Base-by-base conservation (phyloP, 2,888 invertebrate species). In the Heliconius sara region DNA sequence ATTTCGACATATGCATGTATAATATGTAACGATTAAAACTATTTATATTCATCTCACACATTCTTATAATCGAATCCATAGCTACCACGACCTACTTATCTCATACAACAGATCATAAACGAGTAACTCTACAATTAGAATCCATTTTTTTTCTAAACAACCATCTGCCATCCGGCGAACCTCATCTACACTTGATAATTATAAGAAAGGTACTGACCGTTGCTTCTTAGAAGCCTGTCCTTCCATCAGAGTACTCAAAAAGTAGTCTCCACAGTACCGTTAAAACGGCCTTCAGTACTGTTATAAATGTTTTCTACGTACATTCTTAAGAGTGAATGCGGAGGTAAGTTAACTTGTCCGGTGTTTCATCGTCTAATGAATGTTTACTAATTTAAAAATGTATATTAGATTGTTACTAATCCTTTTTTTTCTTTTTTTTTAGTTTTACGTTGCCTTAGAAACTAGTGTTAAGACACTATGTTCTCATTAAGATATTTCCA, bases 221-320 rank as follows among this genome's bases (percentile, higher is more conserved):
- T 83, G 71, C 65, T 85, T 86, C 87, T 83, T 74, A 84, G 87
- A 85, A 86, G 74, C 70, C 84, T 77, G 83, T 84, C 85, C 86
- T 84, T 85, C 82, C 82, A 81, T 77, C 39, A 57, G 57, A 80
- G 63, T 75, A 78, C 85, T 85, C 85, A 86, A 85, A 86, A 85
- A 87, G 82, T 82, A 84, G 84, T 81, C 82, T 84, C 81, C 84
- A 80, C 60, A 77, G 78, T 82, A 71, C 85, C 84, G 85, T 85
- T 86, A 86, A 81, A 78, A 79, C 79, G 83, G 83, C 85, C 84
- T 85, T 84, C 83, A 82, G 83, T 83, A 83, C 83, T 73, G 82
- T 83, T 83, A 83, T 80, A 66, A 67, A 39, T 73, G 73, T 60
- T 70, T 70, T 70, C 70, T 70, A 39, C 73, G 71, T 77, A 78